These are phyloP conservation scores for Haemorhous mexicanus DNA, from an alignment of 2,113 vertebrate genomes.

Conservation along the genomic window DNA sequence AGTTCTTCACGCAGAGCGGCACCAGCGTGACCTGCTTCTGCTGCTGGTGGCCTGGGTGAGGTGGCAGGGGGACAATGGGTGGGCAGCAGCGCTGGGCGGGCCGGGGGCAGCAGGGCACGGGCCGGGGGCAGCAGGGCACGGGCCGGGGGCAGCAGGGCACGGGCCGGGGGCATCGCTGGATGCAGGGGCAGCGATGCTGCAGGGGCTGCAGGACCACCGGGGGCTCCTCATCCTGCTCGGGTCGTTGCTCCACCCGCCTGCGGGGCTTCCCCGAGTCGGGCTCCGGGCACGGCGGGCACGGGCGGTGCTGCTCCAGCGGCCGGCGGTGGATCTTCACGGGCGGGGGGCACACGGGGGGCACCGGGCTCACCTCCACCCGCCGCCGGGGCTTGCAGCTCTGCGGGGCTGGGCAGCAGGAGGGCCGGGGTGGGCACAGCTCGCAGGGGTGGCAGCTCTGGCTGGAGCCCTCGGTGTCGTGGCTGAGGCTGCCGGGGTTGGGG, in stretches of 20 bases:
- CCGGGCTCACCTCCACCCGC: constrained; percentile 31
- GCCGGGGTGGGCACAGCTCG: not conserved
- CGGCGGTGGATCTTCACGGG: not conserved
- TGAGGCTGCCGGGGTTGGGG: not conserved
- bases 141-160: not conserved
- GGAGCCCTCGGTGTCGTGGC: constrained; percentile 6
- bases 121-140: not conserved
- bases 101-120: not conserved
- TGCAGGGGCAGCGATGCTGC: not conserved
- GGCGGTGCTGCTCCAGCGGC: constrained; percentile 18
- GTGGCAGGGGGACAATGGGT: fast-evolving
- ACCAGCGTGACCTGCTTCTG: not conserved
- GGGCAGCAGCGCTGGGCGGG: not conserved
- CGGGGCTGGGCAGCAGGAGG: not conserved
- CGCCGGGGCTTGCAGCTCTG: constrained; percentile 18
- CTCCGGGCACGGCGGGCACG: not conserved
- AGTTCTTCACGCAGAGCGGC: not conserved
- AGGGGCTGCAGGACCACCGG: not conserved
- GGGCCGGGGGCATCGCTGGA: not conserved
- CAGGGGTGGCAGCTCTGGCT: not conserved
- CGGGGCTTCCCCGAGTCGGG: not conserved
- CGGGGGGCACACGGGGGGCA: not conserved
- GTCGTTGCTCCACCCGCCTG: not conserved
- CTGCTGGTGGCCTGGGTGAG: not conserved
- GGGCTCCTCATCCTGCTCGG: not conserved